Percentiles rank a stretch among this genome's conserved stretches.
Evolutionary conservation across 1,140 invertebrate genomes (phyloP).

Genomic region (Hypothenemus hampei): DNA sequence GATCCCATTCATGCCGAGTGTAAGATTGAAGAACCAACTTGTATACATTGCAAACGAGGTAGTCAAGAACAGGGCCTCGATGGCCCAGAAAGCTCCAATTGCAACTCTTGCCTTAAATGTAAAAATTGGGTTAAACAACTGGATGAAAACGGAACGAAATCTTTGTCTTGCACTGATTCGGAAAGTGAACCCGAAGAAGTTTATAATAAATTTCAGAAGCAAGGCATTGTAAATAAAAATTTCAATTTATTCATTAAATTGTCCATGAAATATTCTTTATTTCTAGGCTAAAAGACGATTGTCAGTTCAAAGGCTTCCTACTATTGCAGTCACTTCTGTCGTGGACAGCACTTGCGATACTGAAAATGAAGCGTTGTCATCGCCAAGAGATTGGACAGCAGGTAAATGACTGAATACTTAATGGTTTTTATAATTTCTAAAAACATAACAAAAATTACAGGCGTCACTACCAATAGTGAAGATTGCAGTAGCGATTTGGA

Average conservation of each 20-base stretch:
- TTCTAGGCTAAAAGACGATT: slow-evolving; percentile 18
- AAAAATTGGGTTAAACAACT: slow-evolving; percentile 43
- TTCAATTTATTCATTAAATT: background rate
- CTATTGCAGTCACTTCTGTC: slow-evolving; percentile 15
- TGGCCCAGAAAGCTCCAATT: slow-evolving; percentile 18
- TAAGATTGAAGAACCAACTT: slow-evolving; percentile 2
- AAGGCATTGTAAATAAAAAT: slow-evolving; percentile 13
- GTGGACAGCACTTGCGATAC: slow-evolving; percentile 33
- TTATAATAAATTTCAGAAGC: slow-evolving; percentile 23
- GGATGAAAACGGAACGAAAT: slow-evolving; percentile 20
- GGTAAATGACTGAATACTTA: slow-evolving; percentile 10
- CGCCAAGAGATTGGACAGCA: slow-evolving; percentile 40
- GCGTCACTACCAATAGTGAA: slow-evolving; percentile 76
- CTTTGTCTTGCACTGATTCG: slow-evolving; percentile 27
- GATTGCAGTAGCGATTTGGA: slow-evolving; percentile 75
- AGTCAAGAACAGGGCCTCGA: slow-evolving; percentile 15
- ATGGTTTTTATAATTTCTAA: background rate
- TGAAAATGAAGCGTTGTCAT: slow-evolving; percentile 38
- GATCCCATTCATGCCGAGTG: background rate
- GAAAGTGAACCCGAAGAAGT: slow-evolving; percentile 32
- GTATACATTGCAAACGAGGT: slow-evolving; percentile 22
- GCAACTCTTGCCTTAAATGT: slow-evolving; percentile 36
- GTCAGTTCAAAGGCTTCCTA: slow-evolving; percentile 17
- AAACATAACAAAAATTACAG: slow-evolving; percentile 50
- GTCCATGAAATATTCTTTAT: background rate